Evolutionary conservation across 2,888 invertebrate species (phyloP), one percentile per base, ranked within the genome.

Genomic region (Trypoxylon attenuatum): DNA sequence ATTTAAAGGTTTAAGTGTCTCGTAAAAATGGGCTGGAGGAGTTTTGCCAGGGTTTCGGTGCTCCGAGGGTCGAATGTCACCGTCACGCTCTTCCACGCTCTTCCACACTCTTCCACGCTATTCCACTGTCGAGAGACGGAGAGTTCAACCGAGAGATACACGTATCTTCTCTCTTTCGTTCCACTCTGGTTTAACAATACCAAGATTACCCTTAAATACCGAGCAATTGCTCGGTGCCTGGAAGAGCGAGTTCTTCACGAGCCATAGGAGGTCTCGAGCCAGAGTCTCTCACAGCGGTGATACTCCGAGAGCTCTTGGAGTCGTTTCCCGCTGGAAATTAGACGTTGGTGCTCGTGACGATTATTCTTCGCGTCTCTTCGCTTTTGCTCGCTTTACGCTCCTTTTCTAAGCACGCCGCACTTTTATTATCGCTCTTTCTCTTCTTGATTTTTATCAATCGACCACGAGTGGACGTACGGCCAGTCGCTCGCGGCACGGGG

Each of bases 1-100:
- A 77, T 85, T 85, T 85, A 85, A 84, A 82, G 83, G 81, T 81
- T 85, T 86, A 86, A 86, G 84, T 86, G 84, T 82, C 85, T 85
- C 84, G 82, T 86, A 84, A 86, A 86, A 84, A 81, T 83, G 76
- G 82, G 80, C 65, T 63, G 64, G 70, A 65, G 51, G 50, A 19
- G 39, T 29, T 13, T 33, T 13, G 42, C 6, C 46, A 22, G 27
- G 25, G 29, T 6, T n/a, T 57, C 43, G 25, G 29, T 25, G 67
- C 57, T 55, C 53, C 57, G 19, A 16, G 68, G 76, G 69, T 76
- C 71, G 71, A 41, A 65, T 64, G 75, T 76, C 70, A 61, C 15
- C 57, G 74, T 62, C 56, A 63, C 68, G 71, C 62, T 49, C 56
- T 45, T 51, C 43, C 10, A 6, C 2, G 22, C 16, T 33, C n/a